A percentile compares a stretch with the other conserved stretches of the same genome.
phyloP scores from a whole-genome alignment of 2,888 invertebrate species.

The Melinopterus prodromus region DNA sequence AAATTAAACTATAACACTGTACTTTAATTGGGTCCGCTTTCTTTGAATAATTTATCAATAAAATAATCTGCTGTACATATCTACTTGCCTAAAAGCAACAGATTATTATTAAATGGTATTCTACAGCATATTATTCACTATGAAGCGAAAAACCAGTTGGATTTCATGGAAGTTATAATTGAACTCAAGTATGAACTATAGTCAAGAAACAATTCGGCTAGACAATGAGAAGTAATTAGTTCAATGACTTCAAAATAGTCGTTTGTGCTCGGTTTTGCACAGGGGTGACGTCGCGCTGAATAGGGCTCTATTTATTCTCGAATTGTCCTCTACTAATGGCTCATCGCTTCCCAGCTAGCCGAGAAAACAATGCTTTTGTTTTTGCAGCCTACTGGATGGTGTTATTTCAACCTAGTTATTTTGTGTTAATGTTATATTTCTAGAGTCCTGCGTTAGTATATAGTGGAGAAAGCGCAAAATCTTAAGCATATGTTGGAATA shows the following conservation, averaged over 20 bases:
- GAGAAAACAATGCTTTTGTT: neutral
- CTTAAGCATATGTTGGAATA: neutral
- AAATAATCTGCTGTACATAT: neutral
- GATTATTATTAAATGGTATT: neutral
- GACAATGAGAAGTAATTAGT: neutral
- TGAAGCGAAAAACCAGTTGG: neutral
- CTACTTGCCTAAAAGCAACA: neutral
- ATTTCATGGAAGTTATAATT: neutral
- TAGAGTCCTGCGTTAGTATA: neutral
- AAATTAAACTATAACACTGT: neutral
- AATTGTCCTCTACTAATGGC: neutral
- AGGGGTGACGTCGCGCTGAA: neutral
- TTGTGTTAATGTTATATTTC: neutral
- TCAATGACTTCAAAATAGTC: neutral
- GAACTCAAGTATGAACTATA: no score
- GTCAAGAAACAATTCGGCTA: neutral
- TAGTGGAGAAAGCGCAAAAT: neutral
- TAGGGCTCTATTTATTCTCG: neutral
- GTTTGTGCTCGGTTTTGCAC: neutral
- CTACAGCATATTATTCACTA: constrained; percentile 4
- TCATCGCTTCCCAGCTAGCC: neutral
- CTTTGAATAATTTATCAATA: neutral
- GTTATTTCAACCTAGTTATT: neutral
- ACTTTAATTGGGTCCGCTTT: neutral
- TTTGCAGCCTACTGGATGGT: neutral